Evolutionary conservation across 2,888 invertebrate genomes (phyloP), one percentile per base, ranked within the genome.

Genomic region (Agrochola lota): DNA sequence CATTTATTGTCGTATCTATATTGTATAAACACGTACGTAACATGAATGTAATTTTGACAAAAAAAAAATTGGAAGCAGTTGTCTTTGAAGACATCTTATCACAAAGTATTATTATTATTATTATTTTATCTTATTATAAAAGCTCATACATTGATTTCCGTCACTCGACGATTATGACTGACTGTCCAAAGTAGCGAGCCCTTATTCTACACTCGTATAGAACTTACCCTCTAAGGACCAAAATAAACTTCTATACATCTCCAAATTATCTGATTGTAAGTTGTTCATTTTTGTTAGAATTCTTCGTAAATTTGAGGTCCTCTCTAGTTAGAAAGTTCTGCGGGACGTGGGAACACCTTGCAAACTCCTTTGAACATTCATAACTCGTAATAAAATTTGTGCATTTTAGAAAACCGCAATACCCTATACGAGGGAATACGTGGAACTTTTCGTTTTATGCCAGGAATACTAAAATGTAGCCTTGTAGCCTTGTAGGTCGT

Each of bases 361-460:
- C 60, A 63, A 81, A 81, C 78, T 87, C 77, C 76, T 86, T 86
- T 88, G 80, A 80, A 73, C 75, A 88, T 84, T 86, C 86, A 77
- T 80, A 88, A 84, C 86, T 86, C 81, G 78, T 78, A 82, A 84
- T 80, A 87, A 88, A 81, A 81, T 81, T 88, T 86, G 77, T 80
- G 80, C 81, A 88, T 87, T 83, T 81, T 80, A 76, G 71, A 79
- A 85, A 82, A 86, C 81, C 86, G 78, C 81, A 77, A 83, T 84
- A 79, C 72, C 67, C 66, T 62, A 74, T 86, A 80, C 63, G 69
- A 60, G 46, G 64, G 63, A 78, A 84, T 84, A 82, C 79, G 84
- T 74, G 76, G 67, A 88, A 88, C 77, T 84, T 87, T 82, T 59
- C 77, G 75, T 69, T 82, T 76, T 57, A 74, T 63, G 71, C 64